Conservation (phyloP, 2,113 vertebrate species). For the Macrotus californicus region DNA sequence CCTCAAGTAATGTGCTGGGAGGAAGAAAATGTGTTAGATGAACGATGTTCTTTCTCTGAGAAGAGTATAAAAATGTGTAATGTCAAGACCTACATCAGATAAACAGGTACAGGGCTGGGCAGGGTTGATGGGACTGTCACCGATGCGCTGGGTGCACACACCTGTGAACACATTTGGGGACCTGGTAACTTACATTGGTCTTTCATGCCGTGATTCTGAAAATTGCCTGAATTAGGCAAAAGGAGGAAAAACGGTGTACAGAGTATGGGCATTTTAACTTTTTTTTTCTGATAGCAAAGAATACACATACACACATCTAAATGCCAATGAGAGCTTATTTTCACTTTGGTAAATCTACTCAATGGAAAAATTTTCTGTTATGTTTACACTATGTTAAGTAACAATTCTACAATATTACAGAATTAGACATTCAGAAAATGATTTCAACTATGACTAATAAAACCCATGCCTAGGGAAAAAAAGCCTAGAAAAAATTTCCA, state of each 20-base stretch:
- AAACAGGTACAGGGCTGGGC: not conserved
- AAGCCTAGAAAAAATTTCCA: constrained; percentile 59
- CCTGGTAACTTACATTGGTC: not conserved
- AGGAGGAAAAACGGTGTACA: not conserved
- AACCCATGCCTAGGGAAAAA: not conserved
- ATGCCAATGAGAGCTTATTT: not conserved
- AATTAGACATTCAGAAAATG: constrained; percentile 31
- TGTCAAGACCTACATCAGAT: not conserved
- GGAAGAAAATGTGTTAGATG: not conserved
- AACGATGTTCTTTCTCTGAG: not conserved
- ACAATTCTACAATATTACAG: constrained; percentile 48
- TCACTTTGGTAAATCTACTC: constrained; percentile 21
- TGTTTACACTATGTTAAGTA: constrained; percentile 22
- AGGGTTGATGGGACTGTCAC: not conserved
- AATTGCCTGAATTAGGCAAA: not conserved
- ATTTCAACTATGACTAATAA: constrained; percentile 44
- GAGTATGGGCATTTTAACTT: not conserved
- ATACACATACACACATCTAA: not conserved
- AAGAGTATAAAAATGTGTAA: not conserved
- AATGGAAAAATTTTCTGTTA: constrained; percentile 52
- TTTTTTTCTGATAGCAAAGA: constrained; percentile 30
- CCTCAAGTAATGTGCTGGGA: not conserved
- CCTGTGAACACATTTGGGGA: not conserved
- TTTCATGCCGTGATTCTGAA: not conserved
- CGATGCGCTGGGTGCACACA: rapidly evolving